A percentile compares a stretch with the other conserved stretches of the same genome.
Conservation (phyloP, 2,797 vertebrate species). For the Xenopus petersii region DNA sequence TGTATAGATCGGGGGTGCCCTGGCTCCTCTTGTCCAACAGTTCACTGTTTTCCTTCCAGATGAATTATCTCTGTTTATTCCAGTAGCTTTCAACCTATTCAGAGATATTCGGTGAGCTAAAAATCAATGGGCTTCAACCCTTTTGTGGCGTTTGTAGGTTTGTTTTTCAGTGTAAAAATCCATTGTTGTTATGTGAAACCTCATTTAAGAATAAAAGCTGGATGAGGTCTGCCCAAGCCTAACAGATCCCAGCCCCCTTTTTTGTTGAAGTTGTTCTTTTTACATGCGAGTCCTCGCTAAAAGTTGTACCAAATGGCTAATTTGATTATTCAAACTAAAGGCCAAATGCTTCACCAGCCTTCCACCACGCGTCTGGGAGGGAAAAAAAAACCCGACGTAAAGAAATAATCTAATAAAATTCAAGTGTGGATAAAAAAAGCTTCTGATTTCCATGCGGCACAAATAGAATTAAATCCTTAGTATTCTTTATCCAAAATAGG, state of each 20-base stretch:
- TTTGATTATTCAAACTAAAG: conserved; percentile 95
- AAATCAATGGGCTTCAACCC: conserved; percentile 61
- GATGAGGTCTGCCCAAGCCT: conserved; percentile 65
- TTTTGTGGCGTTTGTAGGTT: conserved; percentile 65
- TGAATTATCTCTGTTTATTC: conserved; percentile 28
- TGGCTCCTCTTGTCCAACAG: conserved; percentile 2
- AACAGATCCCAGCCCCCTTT: conserved; percentile 67
- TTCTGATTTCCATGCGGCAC: conserved; percentile 92
- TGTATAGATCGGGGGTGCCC: conserved; percentile 9
- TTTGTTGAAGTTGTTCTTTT: conserved; percentile 82
- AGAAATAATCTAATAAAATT: conserved; percentile 97
- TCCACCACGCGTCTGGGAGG: conserved; percentile 93
- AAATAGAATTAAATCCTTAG: conserved; percentile 96
- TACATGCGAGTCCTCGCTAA: conserved; percentile 87
- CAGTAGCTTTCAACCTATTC: conserved; percentile 33
- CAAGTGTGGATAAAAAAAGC: conserved; percentile 91
- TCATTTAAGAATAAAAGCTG: conserved; percentile 68
- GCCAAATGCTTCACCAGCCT: conserved; percentile 92
- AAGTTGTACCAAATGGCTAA: conserved; percentile 97
- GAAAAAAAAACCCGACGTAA: conserved; percentile 84
- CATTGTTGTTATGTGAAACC: conserved; percentile 60
- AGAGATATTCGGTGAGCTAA: conserved; percentile 53
- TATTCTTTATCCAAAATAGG: conserved; percentile 75
- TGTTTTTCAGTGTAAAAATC: conserved; percentile 54
- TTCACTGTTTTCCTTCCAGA: conserved; percentile 21